Percentiles rank a stretch among this genome's conserved stretches.
These are phyloP conservation scores for Pammene fasciana DNA, from an alignment of 2,888 invertebrate species.

Conservation along the genomic window DNA sequence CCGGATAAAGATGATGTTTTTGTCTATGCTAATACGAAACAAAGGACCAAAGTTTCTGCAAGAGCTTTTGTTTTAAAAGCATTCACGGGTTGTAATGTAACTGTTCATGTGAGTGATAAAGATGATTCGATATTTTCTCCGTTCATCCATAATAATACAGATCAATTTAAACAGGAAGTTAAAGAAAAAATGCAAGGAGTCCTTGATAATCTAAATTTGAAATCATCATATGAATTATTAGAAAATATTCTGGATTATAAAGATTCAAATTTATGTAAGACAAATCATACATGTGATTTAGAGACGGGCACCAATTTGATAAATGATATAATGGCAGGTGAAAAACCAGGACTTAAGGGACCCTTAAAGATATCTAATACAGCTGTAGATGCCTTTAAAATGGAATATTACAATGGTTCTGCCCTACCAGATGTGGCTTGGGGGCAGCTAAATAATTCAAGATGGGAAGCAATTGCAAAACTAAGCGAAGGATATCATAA, in stretches of 20 bases:
- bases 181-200: slow-evolving; percentile 58
- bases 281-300: slow-evolving; percentile 62
- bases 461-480: slow-evolving; percentile 61
- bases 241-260: slow-evolving; percentile 65
- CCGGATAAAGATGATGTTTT: slow-evolving; percentile 62
- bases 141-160: slow-evolving; percentile 63
- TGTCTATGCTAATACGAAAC: slow-evolving; percentile 68
- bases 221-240: slow-evolving; percentile 57
- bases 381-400: slow-evolving; percentile 70
- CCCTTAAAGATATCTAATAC: slow-evolving; percentile 71
- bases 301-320: slow-evolving; percentile 57
- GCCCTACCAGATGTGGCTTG: slow-evolving; percentile 64
- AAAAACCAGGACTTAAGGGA: slow-evolving; percentile 65
- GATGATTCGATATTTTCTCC: slow-evolving; percentile 68
- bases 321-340: slow-evolving; percentile 51
- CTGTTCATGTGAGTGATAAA: slow-evolving; percentile 57
- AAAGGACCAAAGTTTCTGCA: slow-evolving; percentile 68
- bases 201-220: slow-evolving; percentile 57
- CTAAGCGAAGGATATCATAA: slow-evolving; percentile 66
- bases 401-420: slow-evolving; percentile 74
- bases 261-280: slow-evolving; percentile 62
- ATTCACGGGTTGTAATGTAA: slow-evolving; percentile 66
- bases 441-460: slow-evolving; percentile 57
- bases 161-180: slow-evolving; percentile 56
- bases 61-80: slow-evolving; percentile 63